Evolutionary conservation across 2,113 vertebrate genomes (phyloP), one percentile per base, ranked within the genome.

Genomic region (Micronisus gabar): DNA sequence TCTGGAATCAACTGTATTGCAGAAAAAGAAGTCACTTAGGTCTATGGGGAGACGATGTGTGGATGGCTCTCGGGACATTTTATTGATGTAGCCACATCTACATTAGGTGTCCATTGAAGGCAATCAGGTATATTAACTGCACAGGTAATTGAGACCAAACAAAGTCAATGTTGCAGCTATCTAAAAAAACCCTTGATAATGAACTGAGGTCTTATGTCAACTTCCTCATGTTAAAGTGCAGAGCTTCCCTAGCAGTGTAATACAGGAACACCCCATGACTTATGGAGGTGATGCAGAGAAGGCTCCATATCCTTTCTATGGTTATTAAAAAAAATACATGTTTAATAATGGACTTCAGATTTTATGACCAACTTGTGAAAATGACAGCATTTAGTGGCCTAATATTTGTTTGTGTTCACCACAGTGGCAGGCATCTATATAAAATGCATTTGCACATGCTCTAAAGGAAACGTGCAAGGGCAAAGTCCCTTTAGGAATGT

Each of bases 361-460:
- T 94, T 67, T 80, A 29, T 15, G 6, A 66, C 53, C 41, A 81
- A 6, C 48, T 91, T 74, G 21, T 79, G 34, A 88, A 86, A 92
- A 63, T 48, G 10, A 50, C 32, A 67, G 52, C 83, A 53, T 89
- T 92, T 55, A 68, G 26, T 84, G 74, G 48, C 79, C 34, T 91
- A 13, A 22, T 4, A 2, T n/a, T 59, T 56, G 27, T 63, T 79
- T 81, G 63, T 86, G 81, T 27, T 93, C 19, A 79, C 40, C 53
- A 43, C 66, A 88, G 75, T 70, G 78, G 63, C 80, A 82, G 62
- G 67, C 63, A 85, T 74, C 63, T 80, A 62, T 65, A 70, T 21
- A 87, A 90, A 96, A 87, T 47, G 16, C 55, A 91, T 88, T 92
- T 95, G 76, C 80, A 95, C 36, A 21, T 81, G 30, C 47, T 56